phyloP scores from a whole-genome alignment of 1,140 invertebrate genomes.

The Pollicipes pollicipes region DNA sequence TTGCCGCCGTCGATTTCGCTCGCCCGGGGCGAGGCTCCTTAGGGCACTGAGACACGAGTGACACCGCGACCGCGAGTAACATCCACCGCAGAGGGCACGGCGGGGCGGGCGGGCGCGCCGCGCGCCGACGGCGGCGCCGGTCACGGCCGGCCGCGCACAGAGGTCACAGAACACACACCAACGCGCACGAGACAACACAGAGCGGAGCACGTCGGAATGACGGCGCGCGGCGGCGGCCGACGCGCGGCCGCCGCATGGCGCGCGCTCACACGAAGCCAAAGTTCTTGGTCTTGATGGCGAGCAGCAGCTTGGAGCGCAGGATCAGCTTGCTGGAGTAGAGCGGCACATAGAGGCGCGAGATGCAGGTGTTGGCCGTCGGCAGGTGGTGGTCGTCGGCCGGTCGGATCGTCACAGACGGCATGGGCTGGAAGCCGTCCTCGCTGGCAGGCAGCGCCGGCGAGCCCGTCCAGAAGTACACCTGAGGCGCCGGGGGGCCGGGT shows the following conservation, averaged over 20 bases:
- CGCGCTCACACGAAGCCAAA: constrained; percentile 83
- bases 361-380: constrained; percentile 97
- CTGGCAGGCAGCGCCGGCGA: constrained; percentile 94
- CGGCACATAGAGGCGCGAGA: constrained; percentile 95
- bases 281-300: constrained; percentile 98
- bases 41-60: no score
- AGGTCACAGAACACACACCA: not conserved
- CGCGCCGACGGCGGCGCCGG: no score
- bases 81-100: no score
- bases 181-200: constrained; percentile 5
- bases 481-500: no score
- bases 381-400: constrained; percentile 94
- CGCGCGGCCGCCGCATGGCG: not conserved
- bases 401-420: constrained; percentile 94
- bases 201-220: no score
- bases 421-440: constrained; percentile 96
- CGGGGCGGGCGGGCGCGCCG: no score
- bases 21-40: no score
- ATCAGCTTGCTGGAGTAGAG: constrained; percentile 90
- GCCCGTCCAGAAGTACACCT: constrained; percentile 99
- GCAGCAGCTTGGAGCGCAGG: constrained; percentile 78
- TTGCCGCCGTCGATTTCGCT: no score
- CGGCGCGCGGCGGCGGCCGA: no score
- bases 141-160: no score
- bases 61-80: no score